phyloP scores from a whole-genome alignment of 2,113 vertebrate genomes.

The Microcebus jonahi region DNA sequence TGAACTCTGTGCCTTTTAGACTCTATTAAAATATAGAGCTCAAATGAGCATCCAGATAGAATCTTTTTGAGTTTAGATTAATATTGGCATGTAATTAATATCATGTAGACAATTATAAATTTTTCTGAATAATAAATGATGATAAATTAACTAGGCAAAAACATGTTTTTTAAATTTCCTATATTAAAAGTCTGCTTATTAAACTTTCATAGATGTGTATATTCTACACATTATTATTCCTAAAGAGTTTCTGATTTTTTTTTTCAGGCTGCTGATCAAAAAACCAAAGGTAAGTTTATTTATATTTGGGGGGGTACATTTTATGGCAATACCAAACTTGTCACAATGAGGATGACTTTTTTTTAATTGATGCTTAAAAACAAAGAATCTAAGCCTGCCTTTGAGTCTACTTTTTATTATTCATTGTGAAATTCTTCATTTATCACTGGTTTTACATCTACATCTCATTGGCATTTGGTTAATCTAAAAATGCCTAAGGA shows the following conservation, averaged over 20 bases:
- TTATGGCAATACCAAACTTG: background rate
- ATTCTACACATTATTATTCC: conserved; percentile 25
- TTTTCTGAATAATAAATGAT: background rate
- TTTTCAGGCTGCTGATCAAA: conserved; percentile 95
- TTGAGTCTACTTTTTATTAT: background rate
- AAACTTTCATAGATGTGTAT: background rate
- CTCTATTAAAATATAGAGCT: background rate
- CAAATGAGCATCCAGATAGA: background rate
- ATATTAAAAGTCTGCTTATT: conserved; percentile 4
- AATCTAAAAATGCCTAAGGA: conserved; percentile 8
- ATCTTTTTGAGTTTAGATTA: background rate
- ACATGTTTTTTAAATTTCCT: background rate
- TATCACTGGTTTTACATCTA: background rate
- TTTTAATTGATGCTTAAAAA: background rate
- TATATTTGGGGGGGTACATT: conserved; percentile 16
- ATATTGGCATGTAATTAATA: background rate
- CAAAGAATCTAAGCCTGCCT: background rate
- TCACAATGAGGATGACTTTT: background rate
- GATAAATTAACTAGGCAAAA: background rate
- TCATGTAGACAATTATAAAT: background rate
- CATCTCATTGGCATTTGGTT: conserved; percentile 14
- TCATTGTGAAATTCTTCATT: background rate
- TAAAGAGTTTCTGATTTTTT: conserved; percentile 77
- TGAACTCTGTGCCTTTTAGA: background rate
- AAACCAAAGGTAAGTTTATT: conserved; percentile 95